These are phyloP conservation scores for Ictalurus punctatus DNA, from an alignment of 2,113 vertebrate genomes.

Conservation along the genomic window DNA sequence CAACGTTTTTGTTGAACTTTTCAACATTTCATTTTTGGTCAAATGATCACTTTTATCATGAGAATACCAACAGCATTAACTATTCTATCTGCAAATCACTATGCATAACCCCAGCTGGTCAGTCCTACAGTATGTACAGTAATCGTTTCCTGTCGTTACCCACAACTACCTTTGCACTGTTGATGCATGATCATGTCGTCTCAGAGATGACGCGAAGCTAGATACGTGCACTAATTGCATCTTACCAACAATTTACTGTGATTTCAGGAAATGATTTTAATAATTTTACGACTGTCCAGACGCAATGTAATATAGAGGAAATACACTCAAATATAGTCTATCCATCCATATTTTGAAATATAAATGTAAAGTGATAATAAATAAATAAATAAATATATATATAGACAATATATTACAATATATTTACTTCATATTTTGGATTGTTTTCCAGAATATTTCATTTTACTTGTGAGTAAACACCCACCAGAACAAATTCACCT, in stretches of 20 bases:
- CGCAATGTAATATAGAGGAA: neutral
- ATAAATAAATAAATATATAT: neutral
- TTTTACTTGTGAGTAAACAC: slow-evolving; percentile 2
- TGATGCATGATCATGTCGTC: slow-evolving; percentile 15
- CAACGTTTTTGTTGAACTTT: neutral
- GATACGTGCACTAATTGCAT: neutral
- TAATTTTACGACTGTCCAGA: slow-evolving; percentile 13
- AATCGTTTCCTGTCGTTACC: slow-evolving; percentile 24
- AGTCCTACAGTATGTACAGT: slow-evolving; percentile 14
- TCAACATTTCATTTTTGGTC: slow-evolving; percentile 10
- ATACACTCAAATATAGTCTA: neutral
- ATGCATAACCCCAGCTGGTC: slow-evolving; percentile 32
- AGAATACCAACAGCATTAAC: neutral
- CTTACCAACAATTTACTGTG: slow-evolving; percentile 39
- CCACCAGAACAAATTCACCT: neutral
- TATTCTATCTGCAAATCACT: slow-evolving; percentile 42
- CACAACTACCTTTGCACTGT: slow-evolving; percentile 45
- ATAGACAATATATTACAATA: neutral
- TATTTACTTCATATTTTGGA: neutral
- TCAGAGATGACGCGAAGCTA: slow-evolving; percentile 2
- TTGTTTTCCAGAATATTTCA: slow-evolving; percentile 8
- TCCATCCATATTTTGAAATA: slow-evolving; percentile 20
- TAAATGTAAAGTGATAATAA: neutral
- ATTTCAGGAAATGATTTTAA: slow-evolving; percentile 39
- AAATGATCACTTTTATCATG: neutral